Conservation (phyloP, 2,888 invertebrate genomes). For the Sialis fuliginosa region DNA sequence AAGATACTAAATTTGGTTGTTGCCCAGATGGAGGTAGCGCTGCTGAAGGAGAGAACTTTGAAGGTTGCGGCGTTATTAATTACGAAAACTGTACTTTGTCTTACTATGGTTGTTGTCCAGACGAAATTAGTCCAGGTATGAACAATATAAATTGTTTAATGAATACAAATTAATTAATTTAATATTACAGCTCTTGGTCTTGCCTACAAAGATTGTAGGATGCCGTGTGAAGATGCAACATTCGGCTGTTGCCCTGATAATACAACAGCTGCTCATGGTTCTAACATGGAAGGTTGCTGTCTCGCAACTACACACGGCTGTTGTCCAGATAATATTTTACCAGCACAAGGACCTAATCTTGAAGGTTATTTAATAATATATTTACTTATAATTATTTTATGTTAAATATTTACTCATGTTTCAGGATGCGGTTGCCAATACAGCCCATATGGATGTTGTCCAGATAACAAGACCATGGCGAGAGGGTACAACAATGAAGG, state of each 20-base stretch:
- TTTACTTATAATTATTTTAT: background rate
- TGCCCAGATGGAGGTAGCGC: conserved; percentile 48
- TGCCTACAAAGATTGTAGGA: conserved; percentile 54
- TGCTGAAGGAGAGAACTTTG: conserved; percentile 42
- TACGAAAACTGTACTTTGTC: conserved; percentile 33
- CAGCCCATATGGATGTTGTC: conserved; percentile 69
- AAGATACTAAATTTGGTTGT: conserved; percentile 46
- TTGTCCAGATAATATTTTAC: conserved; percentile 72
- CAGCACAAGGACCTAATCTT: conserved; percentile 61
- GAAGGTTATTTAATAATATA: conserved; percentile 29
- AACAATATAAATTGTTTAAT: background rate
- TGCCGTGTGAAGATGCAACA: conserved; percentile 44
- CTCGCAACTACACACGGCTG: conserved; percentile 59
- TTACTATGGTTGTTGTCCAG: conserved; percentile 58
- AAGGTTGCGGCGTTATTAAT: conserved; percentile 35
- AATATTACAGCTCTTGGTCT: conserved; percentile 40
- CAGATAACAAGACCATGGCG: conserved; percentile 63
- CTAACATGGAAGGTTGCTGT: conserved; percentile 67
- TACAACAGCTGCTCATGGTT: conserved; percentile 70
- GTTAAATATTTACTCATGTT: background rate
- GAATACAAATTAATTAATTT: background rate
- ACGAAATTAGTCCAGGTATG: conserved; percentile 42
- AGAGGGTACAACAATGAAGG: conserved; percentile 63
- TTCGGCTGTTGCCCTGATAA: conserved; percentile 83
- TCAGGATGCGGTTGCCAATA: conserved; percentile 62